Evolutionary conservation across 2,797 vertebrate genomes (phyloP), one percentile per base, ranked within the genome.

Genomic region (Oreortyx pictus): DNA sequence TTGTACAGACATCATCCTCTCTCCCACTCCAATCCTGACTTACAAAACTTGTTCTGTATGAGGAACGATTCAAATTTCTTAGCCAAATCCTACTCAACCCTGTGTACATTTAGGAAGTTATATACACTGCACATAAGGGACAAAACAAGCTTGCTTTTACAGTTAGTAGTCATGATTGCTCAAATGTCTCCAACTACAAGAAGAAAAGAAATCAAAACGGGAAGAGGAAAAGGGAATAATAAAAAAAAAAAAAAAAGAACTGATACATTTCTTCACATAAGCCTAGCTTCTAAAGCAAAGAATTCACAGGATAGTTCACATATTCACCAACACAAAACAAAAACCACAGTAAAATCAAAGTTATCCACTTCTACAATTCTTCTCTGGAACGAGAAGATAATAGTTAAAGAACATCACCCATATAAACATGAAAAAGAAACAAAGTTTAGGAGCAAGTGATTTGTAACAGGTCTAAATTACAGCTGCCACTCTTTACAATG

Each of bases 21-120:
- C 89, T 78, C 95, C 81, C 88, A 52, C 79, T 95, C 79, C 86
- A 49, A 96, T 33, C n/a, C 18, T 20, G 95, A 97, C 95, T 96
- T 95, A 96, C 92, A 91, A 29, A 93, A 95, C 94, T 64, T 92
- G 90, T 96, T 94, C 93, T 88, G 84, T 95, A 75, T 68, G 80
- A 96, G 56, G 75, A 96, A 89, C 68, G 88, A 97, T 96, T 92
- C 90, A 92, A 90, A 79, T 96, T 95, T 95, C 85, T 96, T 92
- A 86, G 87, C 90, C 95, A 98, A 98, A 97, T 97, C 97, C 96
- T 86, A 61, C 82, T 95, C 96, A 97, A 96, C 97, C 96, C 93
- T 96, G 91, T 92, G 92, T 93, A 94, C 97, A 96, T 97, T 96
- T 67, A 52, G 88, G 82, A 96, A 96, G 82, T 97, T 95, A 97